Evolutionary conservation across 1,140 invertebrate species (phyloP), one percentile per base, ranked within the genome.

Genomic region (Anthonomus grandis): DNA sequence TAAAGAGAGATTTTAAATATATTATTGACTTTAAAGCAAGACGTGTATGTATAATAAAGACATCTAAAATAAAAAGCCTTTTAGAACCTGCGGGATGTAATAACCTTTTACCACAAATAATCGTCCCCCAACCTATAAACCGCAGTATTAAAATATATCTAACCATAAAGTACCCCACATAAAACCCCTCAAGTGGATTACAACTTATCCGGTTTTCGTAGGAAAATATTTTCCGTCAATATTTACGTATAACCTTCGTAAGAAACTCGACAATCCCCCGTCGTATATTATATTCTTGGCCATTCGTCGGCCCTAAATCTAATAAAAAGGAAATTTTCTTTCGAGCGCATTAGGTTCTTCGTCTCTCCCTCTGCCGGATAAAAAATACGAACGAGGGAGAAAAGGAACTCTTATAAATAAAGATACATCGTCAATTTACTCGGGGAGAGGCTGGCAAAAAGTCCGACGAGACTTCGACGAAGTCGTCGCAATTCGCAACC

Each of bases 371-470:
- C 9, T 13, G 9, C 9, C 37, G 17, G 17, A n/a, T n/a, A n/a
- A 23, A 51, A 21, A 51, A 38, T 5, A 18, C 13, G 24, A 48
- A 48, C 31, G 46, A 27, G 19, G 13, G 15, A 24, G 36, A 17
- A 17, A 18, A n/a, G n/a, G n/a, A 19, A 12, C 17, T 38, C 25
- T 44, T 53, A 53, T 44, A 53, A 53, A 53, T 53, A 42, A 37
- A 54, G 52, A 54, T 45, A 54, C 19, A 46, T 36, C 27, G 52
- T 45, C 52, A 36, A 54, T 54, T 53, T 41, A 31, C 22, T 42
- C 37, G 36, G 37, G 21, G 13, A 51, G 15, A 12, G 21, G 21
- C 19, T n/a, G 27, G 24, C 8, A 42, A 44, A 52, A 53, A 41
- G 21, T 31, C 24, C 24, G n/a, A 48, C 27, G n/a, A n/a, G n/a